Percentiles rank a stretch among this genome's conserved stretches.
These are phyloP conservation scores for Charadrius vociferus DNA, from an alignment of 2,113 vertebrate genomes.

Conservation along the genomic window DNA sequence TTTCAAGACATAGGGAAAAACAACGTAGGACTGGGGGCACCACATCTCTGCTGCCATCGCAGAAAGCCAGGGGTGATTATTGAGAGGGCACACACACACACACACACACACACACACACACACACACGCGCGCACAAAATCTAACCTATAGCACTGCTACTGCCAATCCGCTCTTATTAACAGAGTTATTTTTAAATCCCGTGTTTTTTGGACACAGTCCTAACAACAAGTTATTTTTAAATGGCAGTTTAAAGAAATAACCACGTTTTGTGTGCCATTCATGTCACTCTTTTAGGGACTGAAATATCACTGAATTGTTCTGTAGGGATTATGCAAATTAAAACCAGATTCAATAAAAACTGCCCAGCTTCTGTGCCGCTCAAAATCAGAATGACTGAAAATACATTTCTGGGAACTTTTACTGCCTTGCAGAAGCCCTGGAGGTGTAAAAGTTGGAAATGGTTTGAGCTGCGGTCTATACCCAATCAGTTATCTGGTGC, in stretches of 20 bases:
- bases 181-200: slow-evolving; percentile 29
- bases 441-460: neutral
- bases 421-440: neutral
- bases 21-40: neutral
- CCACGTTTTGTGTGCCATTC: neutral
- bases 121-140: neutral
- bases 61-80: neutral
- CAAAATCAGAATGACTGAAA: neutral
- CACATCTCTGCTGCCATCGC: neutral
- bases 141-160: slow-evolving; percentile 22
- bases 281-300: neutral
- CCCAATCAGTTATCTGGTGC: neutral
- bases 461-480: neutral
- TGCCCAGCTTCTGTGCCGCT: neutral
- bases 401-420: neutral
- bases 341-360: slow-evolving; percentile 12
- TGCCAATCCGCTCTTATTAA: slow-evolving; percentile 2
- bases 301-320: slow-evolving; percentile 22
- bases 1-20: neutral
- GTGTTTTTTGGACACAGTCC: slow-evolving; percentile 17
- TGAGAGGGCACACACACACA: neutral
- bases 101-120: rapidly evolving
- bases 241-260: slow-evolving; percentile 4
- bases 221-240: slow-evolving; percentile 49
- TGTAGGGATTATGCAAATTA: slow-evolving; percentile 13